phyloP scores from a whole-genome alignment of 2,797 vertebrate species.

The Lagodon rhomboides region DNA sequence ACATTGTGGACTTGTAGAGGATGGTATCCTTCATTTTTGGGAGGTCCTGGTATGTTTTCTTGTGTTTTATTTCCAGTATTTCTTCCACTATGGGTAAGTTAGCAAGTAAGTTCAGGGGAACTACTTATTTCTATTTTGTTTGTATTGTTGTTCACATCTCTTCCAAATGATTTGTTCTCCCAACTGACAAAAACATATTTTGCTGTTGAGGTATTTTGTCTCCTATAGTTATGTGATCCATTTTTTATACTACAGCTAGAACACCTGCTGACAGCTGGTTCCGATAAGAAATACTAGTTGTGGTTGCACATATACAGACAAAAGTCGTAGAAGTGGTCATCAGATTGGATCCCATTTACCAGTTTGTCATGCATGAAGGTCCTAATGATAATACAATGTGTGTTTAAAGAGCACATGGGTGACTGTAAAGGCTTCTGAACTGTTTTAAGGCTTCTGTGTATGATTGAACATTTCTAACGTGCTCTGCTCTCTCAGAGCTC shows the following conservation, averaged over 20 bases:
- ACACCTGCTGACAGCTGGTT: not conserved
- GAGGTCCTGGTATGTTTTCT: too few relatives aligned
- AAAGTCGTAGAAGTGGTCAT: not conserved
- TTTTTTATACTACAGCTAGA: not conserved
- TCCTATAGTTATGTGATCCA: too few relatives aligned
- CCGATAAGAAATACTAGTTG: not conserved
- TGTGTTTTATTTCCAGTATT: too few relatives aligned
- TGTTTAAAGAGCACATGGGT: conserved; percentile 15
- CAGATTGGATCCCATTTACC: not conserved
- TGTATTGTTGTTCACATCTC: too few relatives aligned
- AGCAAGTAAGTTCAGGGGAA: too few relatives aligned
- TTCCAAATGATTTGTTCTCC: too few relatives aligned
- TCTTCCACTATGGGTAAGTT: too few relatives aligned
- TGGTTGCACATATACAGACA: not conserved
- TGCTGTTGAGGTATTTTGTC: too few relatives aligned
- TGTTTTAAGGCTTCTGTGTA: conserved; percentile 7
- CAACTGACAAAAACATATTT: too few relatives aligned
- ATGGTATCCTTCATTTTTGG: too few relatives aligned
- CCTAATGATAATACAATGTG: not conserved
- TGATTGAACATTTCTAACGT: conserved; percentile 25
- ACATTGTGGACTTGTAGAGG: too few relatives aligned
- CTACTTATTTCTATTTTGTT: too few relatives aligned
- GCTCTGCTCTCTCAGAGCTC: not conserved
- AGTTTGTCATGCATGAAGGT: not conserved
- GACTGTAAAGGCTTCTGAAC: conserved; percentile 11